Evolutionary conservation across 1,140 invertebrate species (phyloP), one percentile per base, ranked within the genome.

Genomic region (Temnothorax nylanderi): DNA sequence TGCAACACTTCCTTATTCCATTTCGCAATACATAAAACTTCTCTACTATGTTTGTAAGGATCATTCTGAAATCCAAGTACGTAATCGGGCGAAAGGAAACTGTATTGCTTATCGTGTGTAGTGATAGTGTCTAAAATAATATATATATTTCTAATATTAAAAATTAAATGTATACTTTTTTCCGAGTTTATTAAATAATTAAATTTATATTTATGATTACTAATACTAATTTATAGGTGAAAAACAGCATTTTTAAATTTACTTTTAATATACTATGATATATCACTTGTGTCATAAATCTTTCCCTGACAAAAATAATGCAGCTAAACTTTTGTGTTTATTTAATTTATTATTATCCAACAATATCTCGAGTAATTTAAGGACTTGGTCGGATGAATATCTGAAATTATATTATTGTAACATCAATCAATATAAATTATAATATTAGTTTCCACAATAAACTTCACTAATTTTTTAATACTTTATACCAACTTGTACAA

Each of bases 261-360:
- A 97, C 96, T 90, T 97, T 96, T 1, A 99, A 93, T 41, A 98
- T n/a, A n/a, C n/a, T 94, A 89, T 97, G 96, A 91, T 97, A 97
- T 1, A 99, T 93, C 11, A 98, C 95, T 95, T 98, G 97, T 0
- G 98, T 97, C 0, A 97, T 97, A 81, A 97, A 97, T 77, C 98
- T 96, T 87, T 97, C 96, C 93, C 98, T 95, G 0, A 98, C 98
- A 95, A 99, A 99, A 54, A 99, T 96, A 32, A 99, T 96, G 1
- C 96, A 97, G 89, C 97, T 97, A n/a, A 99, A 95, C 5, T 96
- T 93, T 84, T 91, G 65, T n/a, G n/a, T 37, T 96, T 92, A 1
- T 89, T 80, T 0, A 91, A 56, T 32, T 95, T 94, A 6, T 62
- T 10, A 87, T 95, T 92, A 74, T 95, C 89, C 87, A 95, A 95